phyloP scores from a whole-genome alignment of 2,888 invertebrate species.

The Hedya salicella region DNA sequence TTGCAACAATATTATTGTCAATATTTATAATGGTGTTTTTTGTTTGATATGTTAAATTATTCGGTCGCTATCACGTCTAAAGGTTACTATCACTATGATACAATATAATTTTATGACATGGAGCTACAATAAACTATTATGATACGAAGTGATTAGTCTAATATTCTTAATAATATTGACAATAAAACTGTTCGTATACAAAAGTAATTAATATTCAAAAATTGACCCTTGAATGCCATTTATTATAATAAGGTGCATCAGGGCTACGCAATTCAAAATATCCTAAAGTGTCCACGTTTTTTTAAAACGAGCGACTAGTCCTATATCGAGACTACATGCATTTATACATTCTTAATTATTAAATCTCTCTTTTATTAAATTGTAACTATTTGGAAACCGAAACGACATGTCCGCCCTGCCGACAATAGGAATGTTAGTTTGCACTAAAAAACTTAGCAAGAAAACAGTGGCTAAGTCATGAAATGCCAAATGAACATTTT shows the following conservation, averaged over 20 bases:
- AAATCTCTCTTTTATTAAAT: not conserved
- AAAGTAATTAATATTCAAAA: not conserved
- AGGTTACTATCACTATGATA: no score
- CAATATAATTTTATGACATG: no score
- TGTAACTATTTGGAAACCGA: slow-evolving; percentile 19
- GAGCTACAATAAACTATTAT: no score
- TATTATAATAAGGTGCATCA: slow-evolving; percentile 5
- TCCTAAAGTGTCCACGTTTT: slow-evolving; percentile 9
- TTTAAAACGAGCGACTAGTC: slow-evolving; percentile 22
- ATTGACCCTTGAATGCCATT: slow-evolving; percentile 27
- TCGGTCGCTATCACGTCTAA: no score
- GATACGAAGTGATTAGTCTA: no score
- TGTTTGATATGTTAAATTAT: not conserved
- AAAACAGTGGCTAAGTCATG: slow-evolving; percentile 5
- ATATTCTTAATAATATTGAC: slow-evolving; percentile 9
- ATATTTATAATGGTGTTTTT: not conserved
- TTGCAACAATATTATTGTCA: not conserved
- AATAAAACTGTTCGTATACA: slow-evolving; percentile 1
- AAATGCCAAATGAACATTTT: not conserved
- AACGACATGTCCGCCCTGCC: not conserved
- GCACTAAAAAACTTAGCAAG: not conserved
- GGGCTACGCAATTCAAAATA: not conserved
- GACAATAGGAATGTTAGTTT: slow-evolving; percentile 24
- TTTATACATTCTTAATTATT: not conserved
- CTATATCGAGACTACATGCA: slow-evolving; percentile 20